These are phyloP conservation scores for Prionchulus punctatus DNA, from an alignment of 2,888 invertebrate species.

Conservation along the genomic window DNA sequence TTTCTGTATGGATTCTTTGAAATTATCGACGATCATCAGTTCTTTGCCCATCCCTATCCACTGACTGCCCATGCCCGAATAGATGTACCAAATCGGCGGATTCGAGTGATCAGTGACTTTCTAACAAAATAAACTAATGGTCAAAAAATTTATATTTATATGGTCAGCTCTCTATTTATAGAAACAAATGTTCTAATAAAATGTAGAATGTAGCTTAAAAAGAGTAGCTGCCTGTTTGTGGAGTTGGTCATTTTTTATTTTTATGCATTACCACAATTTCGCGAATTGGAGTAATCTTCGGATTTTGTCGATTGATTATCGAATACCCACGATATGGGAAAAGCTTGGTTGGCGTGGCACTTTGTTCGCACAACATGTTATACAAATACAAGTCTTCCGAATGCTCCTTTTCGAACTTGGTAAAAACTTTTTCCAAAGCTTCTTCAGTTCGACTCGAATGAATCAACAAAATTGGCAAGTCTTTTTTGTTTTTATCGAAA, in stretches of 20 bases:
- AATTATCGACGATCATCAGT: constrained; percentile 49
- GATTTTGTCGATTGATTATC: constrained; percentile 43
- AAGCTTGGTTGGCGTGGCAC: constrained; percentile 48
- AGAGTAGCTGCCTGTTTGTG: too few species aligned
- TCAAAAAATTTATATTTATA: too few species aligned
- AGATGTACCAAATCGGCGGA: constrained; percentile 65
- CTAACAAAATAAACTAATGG: too few species aligned
- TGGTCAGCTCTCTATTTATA: too few species aligned
- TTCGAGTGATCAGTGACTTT: background rate
- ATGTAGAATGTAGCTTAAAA: too few species aligned
- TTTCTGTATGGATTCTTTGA: constrained; percentile 57
- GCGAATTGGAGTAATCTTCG: background rate
- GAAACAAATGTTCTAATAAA: too few species aligned
- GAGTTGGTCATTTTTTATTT: too few species aligned
- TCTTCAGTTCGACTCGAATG: constrained; percentile 66
- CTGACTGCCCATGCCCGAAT: constrained; percentile 90
- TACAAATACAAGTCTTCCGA: constrained; percentile 25
- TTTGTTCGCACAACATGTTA: constrained; percentile 57
- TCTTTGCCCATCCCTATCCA: constrained; percentile 70
- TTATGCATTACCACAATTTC: background rate
- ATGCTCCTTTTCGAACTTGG: constrained; percentile 14
- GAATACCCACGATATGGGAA: constrained; percentile 64
- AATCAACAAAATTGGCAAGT: constrained; percentile 51
- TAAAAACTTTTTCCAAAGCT: background rate
- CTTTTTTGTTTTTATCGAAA: too few species aligned